Conservation (phyloP, 2,113 vertebrate genomes). For the Pelmatolapia mariae region DNA sequence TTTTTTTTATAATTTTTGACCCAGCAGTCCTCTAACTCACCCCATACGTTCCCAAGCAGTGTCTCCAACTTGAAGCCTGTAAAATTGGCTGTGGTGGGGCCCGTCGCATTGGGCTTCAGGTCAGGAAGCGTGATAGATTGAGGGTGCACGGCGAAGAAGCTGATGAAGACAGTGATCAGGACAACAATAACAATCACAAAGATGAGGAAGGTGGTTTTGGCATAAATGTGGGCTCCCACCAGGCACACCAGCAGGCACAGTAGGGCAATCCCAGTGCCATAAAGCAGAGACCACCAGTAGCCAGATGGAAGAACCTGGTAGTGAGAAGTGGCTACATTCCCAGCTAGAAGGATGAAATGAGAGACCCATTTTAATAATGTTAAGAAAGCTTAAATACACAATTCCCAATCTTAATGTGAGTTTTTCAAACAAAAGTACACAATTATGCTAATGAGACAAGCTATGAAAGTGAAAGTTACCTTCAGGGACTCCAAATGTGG, state of each 20-base stretch:
- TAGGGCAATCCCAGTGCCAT: conserved; percentile 72
- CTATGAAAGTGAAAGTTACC: conserved; percentile 53
- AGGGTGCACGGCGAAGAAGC: conserved; percentile 77
- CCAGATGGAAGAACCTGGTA: conserved; percentile 74
- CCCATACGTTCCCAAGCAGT: conserved; percentile 73
- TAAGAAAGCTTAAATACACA: background rate
- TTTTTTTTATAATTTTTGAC: background rate
- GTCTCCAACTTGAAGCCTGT: conserved; percentile 83
- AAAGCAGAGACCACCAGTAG: conserved; percentile 87
- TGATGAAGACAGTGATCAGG: conserved; percentile 79
- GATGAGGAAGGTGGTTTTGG: conserved; percentile 88
- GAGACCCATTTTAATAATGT: background rate
- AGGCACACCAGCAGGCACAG: conserved; percentile 85
- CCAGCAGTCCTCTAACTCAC: conserved; percentile 55
- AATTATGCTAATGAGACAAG: background rate
- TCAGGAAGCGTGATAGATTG: conserved; percentile 59
- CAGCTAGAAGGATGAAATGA: conserved; percentile 23
- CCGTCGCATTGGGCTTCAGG: background rate
- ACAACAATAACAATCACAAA: conserved; percentile 82
- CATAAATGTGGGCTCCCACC: conserved; percentile 85
- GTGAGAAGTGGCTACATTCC: background rate
- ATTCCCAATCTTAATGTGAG: background rate
- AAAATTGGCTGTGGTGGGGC: conserved; percentile 62
- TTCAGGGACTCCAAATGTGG: conserved; percentile 75
- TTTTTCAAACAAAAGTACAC: background rate